phyloP scores from a whole-genome alignment of 2,113 vertebrate species.

The Sceloporus tristichus region DNA sequence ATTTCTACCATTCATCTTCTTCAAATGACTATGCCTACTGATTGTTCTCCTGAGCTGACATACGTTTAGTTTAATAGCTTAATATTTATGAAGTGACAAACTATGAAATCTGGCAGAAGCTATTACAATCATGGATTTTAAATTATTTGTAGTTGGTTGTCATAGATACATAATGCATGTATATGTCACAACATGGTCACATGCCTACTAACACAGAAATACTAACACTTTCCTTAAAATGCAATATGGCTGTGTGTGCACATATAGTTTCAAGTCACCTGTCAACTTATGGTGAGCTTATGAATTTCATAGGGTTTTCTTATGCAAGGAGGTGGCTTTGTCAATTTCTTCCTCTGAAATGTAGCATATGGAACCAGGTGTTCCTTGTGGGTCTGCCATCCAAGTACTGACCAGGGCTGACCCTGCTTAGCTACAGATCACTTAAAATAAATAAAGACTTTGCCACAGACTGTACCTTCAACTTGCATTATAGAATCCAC shows the following conservation, averaged over 20 bases:
- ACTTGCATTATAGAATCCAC: background rate
- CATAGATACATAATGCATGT: constrained; percentile 17
- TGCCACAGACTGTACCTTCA: background rate
- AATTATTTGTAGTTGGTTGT: background rate
- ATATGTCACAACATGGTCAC: background rate
- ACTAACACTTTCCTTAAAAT: background rate
- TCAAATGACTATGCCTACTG: background rate
- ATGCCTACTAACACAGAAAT: background rate
- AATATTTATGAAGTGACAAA: constrained; percentile 20
- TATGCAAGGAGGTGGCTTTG: too few species aligned
- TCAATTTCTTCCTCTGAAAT: too few species aligned
- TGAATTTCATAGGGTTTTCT: too few species aligned
- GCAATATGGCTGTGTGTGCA: background rate
- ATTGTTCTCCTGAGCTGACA: background rate
- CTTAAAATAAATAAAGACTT: background rate
- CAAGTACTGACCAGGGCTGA: too few species aligned
- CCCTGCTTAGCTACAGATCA: too few species aligned
- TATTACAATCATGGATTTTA: background rate
- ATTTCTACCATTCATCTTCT: background rate
- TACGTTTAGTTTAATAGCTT: background rate
- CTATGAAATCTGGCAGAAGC: background rate
- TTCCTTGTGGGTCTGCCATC: too few species aligned
- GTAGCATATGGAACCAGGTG: too few species aligned
- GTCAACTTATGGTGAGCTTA: too few species aligned
- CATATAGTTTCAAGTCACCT: background rate